Conservation (phyloP, 1,140 invertebrate species). For the Acromyrmex echinatior region DNA sequence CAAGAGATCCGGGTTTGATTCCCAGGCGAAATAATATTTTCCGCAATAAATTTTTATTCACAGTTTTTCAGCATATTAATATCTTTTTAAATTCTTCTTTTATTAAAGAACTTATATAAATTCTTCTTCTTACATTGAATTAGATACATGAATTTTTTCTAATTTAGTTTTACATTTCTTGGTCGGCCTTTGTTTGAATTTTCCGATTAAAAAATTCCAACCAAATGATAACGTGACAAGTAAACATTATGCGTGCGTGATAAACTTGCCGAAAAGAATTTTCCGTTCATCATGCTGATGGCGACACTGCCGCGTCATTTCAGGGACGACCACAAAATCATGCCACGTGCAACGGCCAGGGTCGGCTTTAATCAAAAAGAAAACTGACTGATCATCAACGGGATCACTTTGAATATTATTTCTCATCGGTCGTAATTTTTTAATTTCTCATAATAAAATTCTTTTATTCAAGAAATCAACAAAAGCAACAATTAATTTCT, state of each 20-base stretch:
- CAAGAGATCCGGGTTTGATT: no score
- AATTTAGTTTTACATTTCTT: neutral
- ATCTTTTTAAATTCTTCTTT: no score
- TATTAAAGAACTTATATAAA: no score
- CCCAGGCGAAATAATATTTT: no score
- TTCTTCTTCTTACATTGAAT: no score
- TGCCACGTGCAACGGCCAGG: constrained; percentile 42
- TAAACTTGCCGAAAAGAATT: constrained; percentile 47
- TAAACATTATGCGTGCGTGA: constrained; percentile 25
- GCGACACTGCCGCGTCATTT: constrained; percentile 19
- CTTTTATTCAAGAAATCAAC: neutral
- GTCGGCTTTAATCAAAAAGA: constrained; percentile 10
- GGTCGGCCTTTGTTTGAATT: neutral
- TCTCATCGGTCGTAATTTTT: neutral
- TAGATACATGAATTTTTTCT: neutral
- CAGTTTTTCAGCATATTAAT: no score
- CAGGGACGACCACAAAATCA: constrained; percentile 49
- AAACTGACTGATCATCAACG: neutral
- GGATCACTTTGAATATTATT: neutral
- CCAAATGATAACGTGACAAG: constrained; percentile 25
- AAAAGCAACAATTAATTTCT: neutral
- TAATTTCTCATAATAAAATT: neutral
- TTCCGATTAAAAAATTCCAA: constrained; percentile 38
- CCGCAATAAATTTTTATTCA: no score
- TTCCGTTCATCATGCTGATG: constrained; percentile 18